Evolutionary conservation across 1,140 invertebrate genomes (phyloP), one percentile per base, ranked within the genome.

Genomic region (Pseudomyrmex pallidus): DNA sequence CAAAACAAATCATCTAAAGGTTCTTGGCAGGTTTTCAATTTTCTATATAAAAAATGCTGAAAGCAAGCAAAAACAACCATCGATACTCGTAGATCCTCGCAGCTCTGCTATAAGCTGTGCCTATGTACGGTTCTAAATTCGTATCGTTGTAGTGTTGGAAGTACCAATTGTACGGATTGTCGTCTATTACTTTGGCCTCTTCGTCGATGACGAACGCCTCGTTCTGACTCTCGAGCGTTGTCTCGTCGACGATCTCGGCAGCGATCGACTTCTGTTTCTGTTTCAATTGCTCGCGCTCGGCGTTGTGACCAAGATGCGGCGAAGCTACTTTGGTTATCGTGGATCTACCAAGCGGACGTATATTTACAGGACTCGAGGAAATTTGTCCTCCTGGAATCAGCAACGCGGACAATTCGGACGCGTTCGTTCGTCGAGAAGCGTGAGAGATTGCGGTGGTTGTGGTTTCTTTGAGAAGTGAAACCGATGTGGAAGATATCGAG

Each of bases 101-200:
- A 12, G 74, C 83, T 17, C 84, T 44, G 50, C 73, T 91, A 22
- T 94, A 92, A 73, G 84, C 82, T 35, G 90, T 77, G 50, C 95
- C 96, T 72, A 97, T 92, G 82, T 95, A 97, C 13, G 96, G 96
- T 85, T 96, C 95, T 82, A 96, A 90, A 87, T 96, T 95, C 15
- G 96, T 95, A 85, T 96, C 96, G 90, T 97, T 97, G 89, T 97
- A 97, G 93, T 97, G 97, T 73, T 96, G 96, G 91, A 96, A 97
- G 91, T 97, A 97, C 97, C 97, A 97, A 85, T 96, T 96, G 84
- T 95, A 95, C 25, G 95, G 94, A 89, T 95, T 94, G 25, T 95
- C 92, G n/a, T 92, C 91, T 12, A 85, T 52, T 7, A 86, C 89
- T 57, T 89, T 89, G 22, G 87, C 89, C 22, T 82, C 83, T n/a